Evolutionary conservation across 2,113 vertebrate species (phyloP), one percentile per base, ranked within the genome.

Genomic region (Pontoporia blainvillei): DNA sequence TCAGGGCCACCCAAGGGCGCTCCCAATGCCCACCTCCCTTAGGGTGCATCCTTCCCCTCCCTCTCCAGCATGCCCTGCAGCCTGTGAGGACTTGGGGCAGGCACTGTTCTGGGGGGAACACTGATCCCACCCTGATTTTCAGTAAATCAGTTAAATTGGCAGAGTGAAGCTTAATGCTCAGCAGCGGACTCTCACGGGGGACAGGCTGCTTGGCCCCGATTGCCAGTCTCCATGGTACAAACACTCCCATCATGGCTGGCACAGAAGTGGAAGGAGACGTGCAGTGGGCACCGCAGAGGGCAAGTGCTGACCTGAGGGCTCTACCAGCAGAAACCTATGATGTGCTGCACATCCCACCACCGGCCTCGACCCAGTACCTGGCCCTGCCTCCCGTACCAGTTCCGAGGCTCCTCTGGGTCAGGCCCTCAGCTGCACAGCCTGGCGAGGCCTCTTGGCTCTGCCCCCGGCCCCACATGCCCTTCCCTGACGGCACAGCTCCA

Each of bases 261-360:
- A 6, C 29, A 0, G 10, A n/a, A 25, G 29, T 1, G 57, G 15
- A 21, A 41, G 46, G 59, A 13, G 10, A 46, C 2, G 6, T 1
- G 1, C 23, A 4, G 59, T 6, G 15, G 27, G 1, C 18, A 2
- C 13, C 17, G 0, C 0, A 4, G n/a, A 18, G 39, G 29, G 2
- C 18, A 7, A 1, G 3, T 7, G 39, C 31, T 10, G 39, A 14
- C 7, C 3, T 0, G 31, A 52, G 1, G 31, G 14, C 2, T 12
- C 12, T 29, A 5, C 5, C 4, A 21, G 23, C 81, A 69, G 54
- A 3, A 0, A 1, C 15, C 29, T 7, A 15, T 5, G 11, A 5
- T 17, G 20, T 7, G 9, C 11, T 2, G 27, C 41, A 21, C 8
- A 2, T 15, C 54, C 62, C 23, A 1, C 2, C 46, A 0, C 64